Evolutionary conservation across 2,797 vertebrate species (phyloP), one percentile per base, ranked within the genome.

Genomic region (Pseudochirops corinnae): DNA sequence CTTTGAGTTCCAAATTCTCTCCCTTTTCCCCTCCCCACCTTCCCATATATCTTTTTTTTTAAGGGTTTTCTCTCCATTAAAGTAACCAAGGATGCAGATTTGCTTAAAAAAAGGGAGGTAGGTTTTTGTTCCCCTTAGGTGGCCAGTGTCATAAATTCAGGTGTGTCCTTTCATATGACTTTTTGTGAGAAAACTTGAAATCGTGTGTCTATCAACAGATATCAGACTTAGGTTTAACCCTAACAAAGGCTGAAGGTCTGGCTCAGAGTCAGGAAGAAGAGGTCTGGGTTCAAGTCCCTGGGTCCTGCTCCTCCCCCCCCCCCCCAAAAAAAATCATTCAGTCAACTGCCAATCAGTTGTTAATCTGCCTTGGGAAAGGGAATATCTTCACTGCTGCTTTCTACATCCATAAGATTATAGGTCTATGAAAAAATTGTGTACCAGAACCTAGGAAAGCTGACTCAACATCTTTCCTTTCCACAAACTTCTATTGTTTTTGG

Each of bases 391-490:
- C 18, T 5, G 33, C 7, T 82, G n/a, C 39, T 82, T 82, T 0
- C 74, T 82, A 16, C 13, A 67, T 67, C 58, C 3, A n/a, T 67
- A 67, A n/a, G 60, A 33, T 33, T 33, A 46, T 2, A 46, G 39
- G 21, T 82, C 39, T 46, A 11, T 39, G 21, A 4, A 82, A 46
- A 39, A 46, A 46, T 46, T 46, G 74, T 82, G 74, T 24, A 24
- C 9, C 7, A 0, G 24, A 82, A 26, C 39, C 31, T 93, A 91
- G 91, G 90, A 93, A 95, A 95, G 56, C 46, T 55, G 58, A 82
- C 18, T 94, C 52, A 90, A 6, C 93, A 39, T 90, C 29, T 95
- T 94, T 96, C 74, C 90, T 96, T 97, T 55, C 11, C 0, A 0
- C 6, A 9, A 50, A 31, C 33, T 93, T 93, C 9, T 90, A 33